phyloP scores from a whole-genome alignment of 1,140 invertebrate species.

The Drosophila punjabiensis region DNA sequence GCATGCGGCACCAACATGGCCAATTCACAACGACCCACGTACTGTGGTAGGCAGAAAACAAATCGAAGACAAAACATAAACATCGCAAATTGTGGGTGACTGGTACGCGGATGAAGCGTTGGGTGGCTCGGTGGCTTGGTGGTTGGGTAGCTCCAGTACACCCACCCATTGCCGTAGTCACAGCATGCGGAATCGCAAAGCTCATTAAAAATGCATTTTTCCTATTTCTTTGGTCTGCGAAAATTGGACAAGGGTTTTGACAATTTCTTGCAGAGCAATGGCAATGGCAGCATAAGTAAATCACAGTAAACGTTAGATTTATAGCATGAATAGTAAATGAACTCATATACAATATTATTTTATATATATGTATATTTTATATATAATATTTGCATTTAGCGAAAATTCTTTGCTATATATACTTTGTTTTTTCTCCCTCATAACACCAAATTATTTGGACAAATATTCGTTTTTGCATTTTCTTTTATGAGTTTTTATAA shows the following conservation, averaged over 20 bases:
- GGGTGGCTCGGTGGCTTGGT: background rate
- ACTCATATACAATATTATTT: constrained; percentile 4
- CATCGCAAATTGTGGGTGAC: constrained; percentile 43
- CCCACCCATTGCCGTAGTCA: constrained; percentile 54
- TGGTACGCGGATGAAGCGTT: background rate
- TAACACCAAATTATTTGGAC: background rate
- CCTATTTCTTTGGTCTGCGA: background rate
- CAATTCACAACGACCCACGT: constrained; percentile 66
- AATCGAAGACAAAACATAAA: constrained; percentile 77
- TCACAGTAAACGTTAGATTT: constrained; percentile 8
- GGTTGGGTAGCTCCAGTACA: constrained; percentile 13
- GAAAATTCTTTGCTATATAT: background rate
- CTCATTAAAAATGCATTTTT: constrained; percentile 54
- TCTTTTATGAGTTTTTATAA: background rate
- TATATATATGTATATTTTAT: background rate
- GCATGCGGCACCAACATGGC: constrained; percentile 15
- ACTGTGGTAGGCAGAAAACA: constrained; percentile 62
- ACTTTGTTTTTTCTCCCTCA: background rate
- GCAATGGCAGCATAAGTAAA: constrained; percentile 5
- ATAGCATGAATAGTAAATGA: constrained; percentile 11
- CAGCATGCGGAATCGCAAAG: constrained; percentile 53
- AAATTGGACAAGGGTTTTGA: constrained; percentile 31
- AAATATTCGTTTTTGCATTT: background rate
- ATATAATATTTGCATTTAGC: background rate
- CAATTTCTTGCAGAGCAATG: constrained; percentile 22